Evolutionary conservation across 1,140 invertebrate species (phyloP).

Genomic region (Calliphora vicina): DNA sequence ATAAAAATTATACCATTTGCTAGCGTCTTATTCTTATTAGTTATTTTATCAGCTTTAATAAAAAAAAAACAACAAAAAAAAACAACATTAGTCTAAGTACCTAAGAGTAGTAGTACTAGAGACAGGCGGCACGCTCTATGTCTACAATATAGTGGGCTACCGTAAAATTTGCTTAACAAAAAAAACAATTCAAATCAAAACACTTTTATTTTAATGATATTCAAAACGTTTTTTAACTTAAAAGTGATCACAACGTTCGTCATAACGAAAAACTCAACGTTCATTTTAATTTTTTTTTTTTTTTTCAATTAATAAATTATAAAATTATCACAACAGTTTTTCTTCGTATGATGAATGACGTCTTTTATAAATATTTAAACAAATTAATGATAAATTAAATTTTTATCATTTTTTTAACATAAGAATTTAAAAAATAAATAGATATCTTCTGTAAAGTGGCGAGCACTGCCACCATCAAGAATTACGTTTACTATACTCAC

Average conservation of each 20-base stretch:
- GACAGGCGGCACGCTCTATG: not conserved
- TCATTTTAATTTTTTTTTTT: too few relatives aligned
- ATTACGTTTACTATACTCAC: not conserved
- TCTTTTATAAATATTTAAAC: constrained; percentile 4
- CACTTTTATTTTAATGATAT: constrained; percentile 4
- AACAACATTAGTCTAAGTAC: not conserved
- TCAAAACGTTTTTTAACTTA: constrained; percentile 18
- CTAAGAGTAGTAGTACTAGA: not conserved
- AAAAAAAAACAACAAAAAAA: not conserved
- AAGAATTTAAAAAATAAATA: not conserved
- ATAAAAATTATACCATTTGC: too few relatives aligned
- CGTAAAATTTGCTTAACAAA: not conserved
- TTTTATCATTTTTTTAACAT: not conserved
- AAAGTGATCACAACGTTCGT: not conserved
- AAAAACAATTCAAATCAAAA: constrained; percentile 27
- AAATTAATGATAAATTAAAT: not conserved
- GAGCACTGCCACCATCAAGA: not conserved
- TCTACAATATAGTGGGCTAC: not conserved
- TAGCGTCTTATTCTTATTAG: too few relatives aligned
- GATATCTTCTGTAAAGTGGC: not conserved
- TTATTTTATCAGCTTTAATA: not conserved
- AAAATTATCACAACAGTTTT: not conserved
- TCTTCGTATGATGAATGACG: not conserved
- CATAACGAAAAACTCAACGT: not conserved
- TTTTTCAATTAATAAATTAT: not conserved